Base-by-base conservation (phyloP, 2,113 vertebrate species). In the Cisticola juncidis region DNA sequence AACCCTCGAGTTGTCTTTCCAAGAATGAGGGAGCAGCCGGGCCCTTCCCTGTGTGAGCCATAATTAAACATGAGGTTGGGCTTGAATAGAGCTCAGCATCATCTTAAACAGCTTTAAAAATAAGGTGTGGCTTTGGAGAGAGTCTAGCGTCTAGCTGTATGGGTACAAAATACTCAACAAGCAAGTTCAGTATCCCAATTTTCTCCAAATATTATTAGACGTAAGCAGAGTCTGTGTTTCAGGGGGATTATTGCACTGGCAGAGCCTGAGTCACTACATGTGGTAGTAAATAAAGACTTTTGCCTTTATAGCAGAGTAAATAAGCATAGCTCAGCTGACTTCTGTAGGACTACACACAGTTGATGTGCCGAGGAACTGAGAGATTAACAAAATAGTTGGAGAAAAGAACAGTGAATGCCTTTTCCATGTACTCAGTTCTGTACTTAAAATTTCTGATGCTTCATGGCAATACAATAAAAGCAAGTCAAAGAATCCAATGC, bases 1-100 rank as follows among this genome's bases (percentile, higher is more conserved):
- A 2, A 7, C 12, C 23, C 31, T 4, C 1, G 0, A 3, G 17
- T 0, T 13, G n/a, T 18, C 31, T 17, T 11, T 29, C 9, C 5
- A 50, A 20, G 35, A 1, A 0, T 16, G 23, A 40, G 18, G 45
- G 45, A 77, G 11, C 22, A 35, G 62, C 23, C 9, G 3, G 22
- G 35, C 45, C 16, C 3, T 61, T 31, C 36, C 21, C 38, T 3
- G 14, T 19, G 21, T 29, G 42, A 33, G 44, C 9, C 3, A 1
- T 29, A 7, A 1, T 24, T 12, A 6, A 60, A 4, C 12, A 7
- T 14, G 53, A 68, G 28, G 4, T 4, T 24, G 10, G 9, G 16
- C 28, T 31, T 33, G 21, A 44, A 8, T 48, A 38, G 33, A 58
- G 12, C 51, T 56, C 23, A 1, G 0, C 12, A 3, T 54, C 1